These are phyloP conservation scores for Sepioteuthis lessoniana DNA, from an alignment of 2,888 invertebrate genomes.

Conservation along the genomic window DNA sequence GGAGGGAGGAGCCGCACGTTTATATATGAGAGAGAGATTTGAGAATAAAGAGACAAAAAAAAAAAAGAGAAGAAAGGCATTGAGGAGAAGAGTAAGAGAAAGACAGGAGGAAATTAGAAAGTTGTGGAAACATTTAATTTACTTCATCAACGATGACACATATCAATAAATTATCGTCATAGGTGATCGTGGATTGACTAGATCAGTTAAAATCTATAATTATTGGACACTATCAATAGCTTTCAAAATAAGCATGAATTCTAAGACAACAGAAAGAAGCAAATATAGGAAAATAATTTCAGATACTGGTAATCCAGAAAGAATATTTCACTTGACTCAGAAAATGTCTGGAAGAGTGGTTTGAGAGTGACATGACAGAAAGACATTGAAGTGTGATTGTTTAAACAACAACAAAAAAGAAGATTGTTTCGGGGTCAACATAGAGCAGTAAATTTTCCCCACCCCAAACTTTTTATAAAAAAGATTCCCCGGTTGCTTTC, in stretches of 20 bases:
- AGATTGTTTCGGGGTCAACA: not conserved
- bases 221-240: not conserved
- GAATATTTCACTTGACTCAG: not conserved
- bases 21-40: no score
- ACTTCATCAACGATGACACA: not conserved
- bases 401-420: not conserved
- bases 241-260: not conserved
- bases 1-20: no score
- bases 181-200: not conserved
- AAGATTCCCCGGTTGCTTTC: not conserved
- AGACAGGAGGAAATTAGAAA: no score
- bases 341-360: not conserved
- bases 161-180: fast-evolving
- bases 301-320: not conserved
- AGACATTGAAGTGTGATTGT: not conserved
- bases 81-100: no score
- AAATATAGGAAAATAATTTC: not conserved
- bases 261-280: not conserved
- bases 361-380: not conserved
- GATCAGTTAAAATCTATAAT: not conserved
- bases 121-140: not conserved
- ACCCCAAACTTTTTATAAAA: not conserved
- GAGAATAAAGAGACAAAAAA: no score
- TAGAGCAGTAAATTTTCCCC: not conserved
- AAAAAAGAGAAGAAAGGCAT: no score